Percentiles rank a stretch among this genome's conserved stretches.
Evolutionary conservation across 2,888 invertebrate genomes (phyloP).

Genomic region (Monochamus alternatus): DNA sequence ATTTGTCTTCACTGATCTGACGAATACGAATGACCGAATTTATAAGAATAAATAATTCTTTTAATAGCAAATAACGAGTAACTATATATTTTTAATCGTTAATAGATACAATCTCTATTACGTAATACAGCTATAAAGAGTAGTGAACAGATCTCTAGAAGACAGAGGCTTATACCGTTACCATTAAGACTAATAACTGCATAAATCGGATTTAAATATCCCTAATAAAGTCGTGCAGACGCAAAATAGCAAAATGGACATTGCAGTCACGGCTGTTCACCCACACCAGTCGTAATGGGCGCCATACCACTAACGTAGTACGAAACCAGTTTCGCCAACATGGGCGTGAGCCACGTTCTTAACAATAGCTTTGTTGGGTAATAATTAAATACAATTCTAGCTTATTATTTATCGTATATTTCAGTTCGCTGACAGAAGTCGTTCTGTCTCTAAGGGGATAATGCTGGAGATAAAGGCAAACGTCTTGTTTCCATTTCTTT

Average conservation of each 20-base stretch:
- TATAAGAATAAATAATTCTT: too few species aligned
- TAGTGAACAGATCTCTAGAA: background rate
- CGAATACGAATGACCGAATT: too few species aligned
- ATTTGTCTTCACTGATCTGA: too few species aligned
- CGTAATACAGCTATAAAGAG: too few species aligned
- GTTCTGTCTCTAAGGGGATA: background rate
- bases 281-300: constrained; percentile 9
- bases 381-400: constrained; percentile 3
- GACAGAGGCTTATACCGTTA: background rate
- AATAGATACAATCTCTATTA: too few species aligned
- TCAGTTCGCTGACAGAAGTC: background rate
- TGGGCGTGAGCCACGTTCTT: background rate
- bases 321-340: constrained; percentile 10
- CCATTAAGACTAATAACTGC: background rate
- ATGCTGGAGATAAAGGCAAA: background rate
- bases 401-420: constrained; percentile 7
- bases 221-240: constrained; percentile 1
- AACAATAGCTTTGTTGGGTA: constrained; percentile 4
- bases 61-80: too few species aligned
- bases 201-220: background rate
- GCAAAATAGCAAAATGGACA: constrained; percentile 2
- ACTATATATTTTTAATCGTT: too few species aligned
- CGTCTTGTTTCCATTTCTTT: background rate
- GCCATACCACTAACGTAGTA: constrained; percentile 6
- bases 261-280: constrained; percentile 1